phyloP scores from a whole-genome alignment of 2,888 invertebrate species.

The Campoletis raptor region DNA sequence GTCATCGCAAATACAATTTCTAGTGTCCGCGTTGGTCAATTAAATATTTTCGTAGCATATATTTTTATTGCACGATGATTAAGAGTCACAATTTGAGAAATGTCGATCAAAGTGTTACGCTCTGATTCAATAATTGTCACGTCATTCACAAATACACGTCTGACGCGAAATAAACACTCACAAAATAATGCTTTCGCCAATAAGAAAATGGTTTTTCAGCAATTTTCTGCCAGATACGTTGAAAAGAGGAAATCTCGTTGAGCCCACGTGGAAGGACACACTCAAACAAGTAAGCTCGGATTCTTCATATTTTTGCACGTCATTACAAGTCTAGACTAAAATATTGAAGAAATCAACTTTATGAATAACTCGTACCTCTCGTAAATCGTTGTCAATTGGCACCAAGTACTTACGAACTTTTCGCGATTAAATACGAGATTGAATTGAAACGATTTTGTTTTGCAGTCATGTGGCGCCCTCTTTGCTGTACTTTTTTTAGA shows the following conservation, averaged over 20 bases:
- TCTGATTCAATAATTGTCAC: slow-evolving; percentile 5
- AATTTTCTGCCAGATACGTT: slow-evolving; percentile 68
- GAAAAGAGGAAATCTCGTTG: slow-evolving; percentile 59
- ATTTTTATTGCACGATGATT: not conserved
- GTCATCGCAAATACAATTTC: not conserved
- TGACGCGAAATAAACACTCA: slow-evolving; percentile 1
- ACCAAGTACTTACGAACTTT: not conserved
- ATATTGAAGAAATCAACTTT: not conserved
- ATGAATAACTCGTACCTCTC: not conserved
- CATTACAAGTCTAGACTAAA: not conserved
- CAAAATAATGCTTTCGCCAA: slow-evolving; percentile 67
- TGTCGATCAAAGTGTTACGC: not conserved
- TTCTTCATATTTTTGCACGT: not conserved
- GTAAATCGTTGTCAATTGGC: slow-evolving; percentile 8
- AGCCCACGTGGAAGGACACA: slow-evolving; percentile 69
- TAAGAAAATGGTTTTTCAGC: slow-evolving; percentile 73
- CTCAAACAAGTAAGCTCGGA: slow-evolving; percentile 72
- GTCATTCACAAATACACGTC: not conserved
- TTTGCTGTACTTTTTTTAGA: not conserved
- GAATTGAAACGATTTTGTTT: slow-evolving; percentile 1
- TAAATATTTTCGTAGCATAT: not conserved
- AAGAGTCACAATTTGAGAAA: not conserved
- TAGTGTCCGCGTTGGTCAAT: not conserved
- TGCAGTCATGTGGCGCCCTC: slow-evolving; percentile 11
- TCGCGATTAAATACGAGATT: not conserved